Evolutionary conservation across 2,113 vertebrate species (phyloP).

Genomic region (Bos taurus): ARS-UCD2.0 NC_037333.1:76470001-76470500

Average conservation of each 20-base stretch:
- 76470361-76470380: background rate
- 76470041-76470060: slow-evolving; percentile 14
- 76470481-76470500: background rate
- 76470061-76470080: background rate
- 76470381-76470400: background rate
- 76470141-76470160: background rate
- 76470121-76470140: slow-evolving; percentile 12
- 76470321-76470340: background rate
- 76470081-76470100: background rate
- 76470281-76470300: background rate
- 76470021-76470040: slow-evolving; percentile 32
- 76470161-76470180: slow-evolving; percentile 1
- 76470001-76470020: slow-evolving; percentile 20
- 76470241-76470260: slow-evolving; percentile 40
- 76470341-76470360: background rate
- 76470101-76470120: background rate
- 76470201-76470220: slow-evolving; percentile 9
- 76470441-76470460: background rate
- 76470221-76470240: slow-evolving; percentile 40
- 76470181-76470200: slow-evolving; percentile 38
- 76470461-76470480: background rate
- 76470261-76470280: slow-evolving; percentile 62
- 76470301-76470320: background rate
- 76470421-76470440: background rate
- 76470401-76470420: background rate